Evolutionary conservation across 2,113 vertebrate species (phyloP).

Genomic region (Anser brachyrhynchus): DNA sequence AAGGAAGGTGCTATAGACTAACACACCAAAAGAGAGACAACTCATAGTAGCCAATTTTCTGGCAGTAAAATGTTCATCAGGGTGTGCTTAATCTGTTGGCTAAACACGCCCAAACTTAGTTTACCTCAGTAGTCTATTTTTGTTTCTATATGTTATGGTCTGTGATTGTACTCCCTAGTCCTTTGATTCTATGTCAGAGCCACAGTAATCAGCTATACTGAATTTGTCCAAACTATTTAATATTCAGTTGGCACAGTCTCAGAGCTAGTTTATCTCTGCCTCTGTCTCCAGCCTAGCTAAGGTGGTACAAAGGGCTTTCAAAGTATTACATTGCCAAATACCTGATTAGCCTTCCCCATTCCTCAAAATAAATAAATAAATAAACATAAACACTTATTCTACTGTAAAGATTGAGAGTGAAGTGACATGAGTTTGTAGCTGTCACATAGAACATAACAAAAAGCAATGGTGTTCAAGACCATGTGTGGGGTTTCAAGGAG

Average conservation of each 20-base stretch:
- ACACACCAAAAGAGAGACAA: neutral
- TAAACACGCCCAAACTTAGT: neutral
- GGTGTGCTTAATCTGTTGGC: neutral
- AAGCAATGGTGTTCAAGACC: neutral
- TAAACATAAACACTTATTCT: neutral
- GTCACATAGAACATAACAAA: neutral
- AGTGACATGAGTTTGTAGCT: neutral
- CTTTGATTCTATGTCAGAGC: neutral
- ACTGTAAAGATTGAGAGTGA: neutral
- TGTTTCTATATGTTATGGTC: neutral
- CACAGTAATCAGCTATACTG: neutral
- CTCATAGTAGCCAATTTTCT: neutral
- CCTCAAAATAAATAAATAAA: too few species aligned
- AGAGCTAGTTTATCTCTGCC: neutral
- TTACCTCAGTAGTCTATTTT: neutral
- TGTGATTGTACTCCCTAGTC: neutral
- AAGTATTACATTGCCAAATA: neutral
- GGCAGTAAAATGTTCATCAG: neutral
- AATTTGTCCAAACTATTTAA: neutral
- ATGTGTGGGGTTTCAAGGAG: neutral
- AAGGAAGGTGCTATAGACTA: neutral
- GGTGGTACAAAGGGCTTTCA: neutral
- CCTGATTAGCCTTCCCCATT: neutral
- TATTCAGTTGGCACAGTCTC: neutral
- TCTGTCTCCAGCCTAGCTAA: neutral